phyloP scores from a whole-genome alignment of 2,797 vertebrate species.

The Gymnoscopelus braueri region DNA sequence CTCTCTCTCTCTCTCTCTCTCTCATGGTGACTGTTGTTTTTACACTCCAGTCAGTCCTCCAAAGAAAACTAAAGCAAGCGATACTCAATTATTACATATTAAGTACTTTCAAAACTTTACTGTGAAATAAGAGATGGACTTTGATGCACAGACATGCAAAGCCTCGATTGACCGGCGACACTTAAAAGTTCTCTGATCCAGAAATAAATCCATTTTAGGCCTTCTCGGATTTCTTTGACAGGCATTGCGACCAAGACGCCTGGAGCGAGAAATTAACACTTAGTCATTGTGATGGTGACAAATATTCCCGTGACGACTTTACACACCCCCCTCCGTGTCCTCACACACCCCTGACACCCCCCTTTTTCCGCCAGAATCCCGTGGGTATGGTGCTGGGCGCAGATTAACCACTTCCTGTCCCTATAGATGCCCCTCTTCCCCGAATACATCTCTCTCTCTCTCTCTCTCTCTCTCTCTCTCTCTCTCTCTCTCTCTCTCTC shows the following conservation, averaged over 20 bases:
- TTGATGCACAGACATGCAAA: slow-evolving; percentile 13
- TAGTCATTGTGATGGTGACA: slow-evolving; percentile 54
- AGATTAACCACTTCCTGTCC: background rate
- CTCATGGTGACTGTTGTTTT: no score
- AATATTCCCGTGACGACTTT: slow-evolving; percentile 49
- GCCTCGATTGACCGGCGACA: background rate
- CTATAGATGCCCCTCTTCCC: slow-evolving; percentile 20
- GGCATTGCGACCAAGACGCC: background rate
- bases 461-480: background rate
- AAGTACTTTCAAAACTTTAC: no score
- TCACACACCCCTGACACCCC: background rate
- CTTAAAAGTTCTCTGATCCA: slow-evolving; percentile 9
- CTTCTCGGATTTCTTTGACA: slow-evolving; percentile 8
- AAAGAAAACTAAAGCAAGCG: no score
- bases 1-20: no score
- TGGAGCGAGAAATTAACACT: background rate
- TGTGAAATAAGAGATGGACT: slow-evolving; percentile 2
- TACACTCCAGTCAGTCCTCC: no score
- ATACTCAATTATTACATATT: no score
- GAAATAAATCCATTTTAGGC: slow-evolving; percentile 13
- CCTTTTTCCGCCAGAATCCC: background rate
- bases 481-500: background rate
- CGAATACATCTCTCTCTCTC: background rate
- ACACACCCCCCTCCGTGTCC: slow-evolving; percentile 12
- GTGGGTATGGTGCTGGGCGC: background rate